phyloP scores from a whole-genome alignment of 2,113 vertebrate species.

The Thoracochromis brauschi region DNA sequence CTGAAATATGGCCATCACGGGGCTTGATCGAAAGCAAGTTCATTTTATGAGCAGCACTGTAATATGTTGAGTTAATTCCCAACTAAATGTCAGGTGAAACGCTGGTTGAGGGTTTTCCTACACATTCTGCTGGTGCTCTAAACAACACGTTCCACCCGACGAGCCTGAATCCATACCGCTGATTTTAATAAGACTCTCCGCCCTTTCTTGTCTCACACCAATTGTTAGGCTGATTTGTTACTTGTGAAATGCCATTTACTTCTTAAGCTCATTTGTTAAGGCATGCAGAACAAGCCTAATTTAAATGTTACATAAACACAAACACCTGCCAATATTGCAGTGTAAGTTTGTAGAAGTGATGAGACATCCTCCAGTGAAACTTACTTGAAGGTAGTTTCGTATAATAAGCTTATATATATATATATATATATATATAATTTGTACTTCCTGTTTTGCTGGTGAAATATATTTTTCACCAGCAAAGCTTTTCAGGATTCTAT shows the following conservation, averaged over 20 bases:
- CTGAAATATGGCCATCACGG: constrained; percentile 55
- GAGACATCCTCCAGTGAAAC: background rate
- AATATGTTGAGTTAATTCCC: constrained; percentile 68
- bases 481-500: background rate
- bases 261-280: constrained; percentile 1
- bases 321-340: background rate
- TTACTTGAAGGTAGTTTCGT: background rate
- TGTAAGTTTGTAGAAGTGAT: background rate
- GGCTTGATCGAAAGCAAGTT: constrained; percentile 72
- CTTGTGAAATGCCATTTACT: constrained; percentile 35
- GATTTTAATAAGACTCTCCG: constrained; percentile 5
- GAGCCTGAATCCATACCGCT: background rate
- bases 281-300: background rate
- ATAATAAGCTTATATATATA: background rate
- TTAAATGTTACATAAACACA: background rate
- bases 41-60: constrained; percentile 49
- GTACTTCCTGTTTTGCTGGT: background rate
- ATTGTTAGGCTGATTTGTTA: constrained; percentile 30
- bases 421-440: background rate
- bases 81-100: constrained; percentile 72
- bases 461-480: background rate
- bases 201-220: background rate
- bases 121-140: background rate
- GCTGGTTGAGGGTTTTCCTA: background rate
- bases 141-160: constrained; percentile 37